Conservation (phyloP, 92 coral and sea anemone species). For the Umimayanthus chanpuru region DNA sequence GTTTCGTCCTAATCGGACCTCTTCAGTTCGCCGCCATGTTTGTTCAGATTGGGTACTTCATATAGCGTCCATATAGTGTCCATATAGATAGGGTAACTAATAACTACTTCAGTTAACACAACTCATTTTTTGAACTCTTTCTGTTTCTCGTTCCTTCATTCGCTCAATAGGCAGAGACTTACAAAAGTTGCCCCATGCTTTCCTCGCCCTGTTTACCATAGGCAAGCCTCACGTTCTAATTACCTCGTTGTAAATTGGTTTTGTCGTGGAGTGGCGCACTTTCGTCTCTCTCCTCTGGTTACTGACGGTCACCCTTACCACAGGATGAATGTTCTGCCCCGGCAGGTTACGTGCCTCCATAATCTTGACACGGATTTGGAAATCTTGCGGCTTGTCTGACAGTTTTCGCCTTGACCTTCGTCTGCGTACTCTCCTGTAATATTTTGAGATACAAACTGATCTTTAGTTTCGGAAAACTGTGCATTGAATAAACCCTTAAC, state of each 20-base stretch:
- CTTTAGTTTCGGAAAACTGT: background rate
- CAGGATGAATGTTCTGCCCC: slow-evolving; percentile 84
- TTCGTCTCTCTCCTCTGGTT: slow-evolving; percentile 80
- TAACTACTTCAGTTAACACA: too few species aligned
- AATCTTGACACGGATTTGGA: slow-evolving; percentile 86
- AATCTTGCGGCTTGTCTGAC: slow-evolving; percentile 85
- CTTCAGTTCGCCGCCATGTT: too few species aligned
- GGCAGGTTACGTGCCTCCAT: slow-evolving; percentile 89
- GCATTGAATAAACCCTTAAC: background rate
- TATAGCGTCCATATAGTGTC: too few species aligned
- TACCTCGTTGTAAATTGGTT: slow-evolving; percentile 88
- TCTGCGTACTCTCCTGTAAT: slow-evolving; percentile 41
- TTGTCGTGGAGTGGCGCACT: slow-evolving; percentile 76
- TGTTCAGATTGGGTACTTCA: too few species aligned
- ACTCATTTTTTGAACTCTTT: too few species aligned
- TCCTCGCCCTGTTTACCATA: too few species aligned
- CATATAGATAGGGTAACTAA: too few species aligned
- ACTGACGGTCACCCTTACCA: slow-evolving; percentile 83
- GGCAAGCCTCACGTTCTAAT: background rate
- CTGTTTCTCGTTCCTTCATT: too few species aligned
- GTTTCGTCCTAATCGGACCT: too few species aligned
- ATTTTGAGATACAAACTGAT: background rate
- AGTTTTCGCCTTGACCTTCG: slow-evolving; percentile 56
- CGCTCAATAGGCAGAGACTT: background rate
- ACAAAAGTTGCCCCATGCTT: background rate